Evolutionary conservation across 64 coral and sea anemone genomes (phyloP).

Genomic region (Pachyseris speciosa): DNA sequence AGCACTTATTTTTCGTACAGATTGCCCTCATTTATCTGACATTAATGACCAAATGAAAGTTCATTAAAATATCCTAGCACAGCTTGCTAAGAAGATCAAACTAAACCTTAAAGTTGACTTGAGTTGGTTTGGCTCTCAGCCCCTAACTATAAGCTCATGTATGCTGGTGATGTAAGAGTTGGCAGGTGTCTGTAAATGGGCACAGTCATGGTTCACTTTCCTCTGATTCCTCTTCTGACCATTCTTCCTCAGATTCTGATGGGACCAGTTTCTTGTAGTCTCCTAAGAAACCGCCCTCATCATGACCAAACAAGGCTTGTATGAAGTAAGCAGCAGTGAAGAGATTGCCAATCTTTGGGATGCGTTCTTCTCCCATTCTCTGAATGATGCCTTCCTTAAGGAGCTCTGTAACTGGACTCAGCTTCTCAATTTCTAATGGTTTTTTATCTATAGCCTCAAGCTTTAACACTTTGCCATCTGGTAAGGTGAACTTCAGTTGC

Average conservation of each 20-base stretch:
- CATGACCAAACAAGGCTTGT: background rate
- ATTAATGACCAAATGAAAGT: too few relatives aligned
- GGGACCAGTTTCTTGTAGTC: background rate
- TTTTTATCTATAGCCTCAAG: background rate
- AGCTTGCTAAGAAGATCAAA: too few relatives aligned
- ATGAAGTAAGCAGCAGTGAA: constrained; percentile 60
- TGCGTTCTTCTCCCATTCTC: constrained; percentile 22
- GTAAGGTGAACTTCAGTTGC: constrained; percentile 42
- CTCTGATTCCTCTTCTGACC: background rate
- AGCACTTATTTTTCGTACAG: too few relatives aligned
- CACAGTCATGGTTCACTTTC: too few relatives aligned
- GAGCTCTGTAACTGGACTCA: constrained; percentile 57
- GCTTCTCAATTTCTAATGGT: constrained; percentile 18
- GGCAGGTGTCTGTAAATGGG: too few relatives aligned
- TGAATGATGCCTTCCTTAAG: constrained; percentile 51
- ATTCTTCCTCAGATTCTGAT: constrained; percentile 34
- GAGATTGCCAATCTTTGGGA: constrained; percentile 35
- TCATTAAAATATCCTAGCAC: too few relatives aligned
- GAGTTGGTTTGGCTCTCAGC: too few relatives aligned
- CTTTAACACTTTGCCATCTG: constrained; percentile 32
- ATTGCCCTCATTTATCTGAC: too few relatives aligned
- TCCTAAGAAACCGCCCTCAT: constrained; percentile 17
- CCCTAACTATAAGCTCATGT: too few relatives aligned
- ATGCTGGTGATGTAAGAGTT: too few relatives aligned
- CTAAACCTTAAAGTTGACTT: too few relatives aligned